Evolutionary conservation across 2,888 invertebrate species (phyloP), one percentile per base, ranked within the genome.

Genomic region (Odontothrips loti): DNA sequence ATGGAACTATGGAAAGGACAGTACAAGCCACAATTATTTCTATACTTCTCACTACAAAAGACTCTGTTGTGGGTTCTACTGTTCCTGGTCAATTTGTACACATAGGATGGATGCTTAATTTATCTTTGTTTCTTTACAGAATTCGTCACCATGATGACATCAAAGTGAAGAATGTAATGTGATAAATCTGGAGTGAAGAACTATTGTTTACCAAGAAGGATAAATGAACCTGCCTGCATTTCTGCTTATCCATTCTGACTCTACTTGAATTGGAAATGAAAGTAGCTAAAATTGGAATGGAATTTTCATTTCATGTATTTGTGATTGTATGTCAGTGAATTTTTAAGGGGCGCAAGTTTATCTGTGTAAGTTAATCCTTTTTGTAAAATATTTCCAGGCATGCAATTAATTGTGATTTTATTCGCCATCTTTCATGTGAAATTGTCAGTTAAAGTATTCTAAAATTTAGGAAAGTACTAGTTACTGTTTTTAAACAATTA

Each of bases 61-160:
- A 79, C n/a, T 51, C 75, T 29, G 34, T 27, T 79, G 68, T 79
- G 80, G 47, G 43, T 79, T 80, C n/a, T 79, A 27, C 12, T 81
- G 34, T 34, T 78, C 79, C 80, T 80, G 79, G n/a, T 79, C 79
- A 17, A 29, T 27, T 63, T 80, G 34, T 63, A 81, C 81, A 68
- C 79, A n/a, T n/a, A 63, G 29, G 29, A 80, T 78, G 79, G 47
- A 80, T 47, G 29, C 11, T 58, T 81, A 29, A 79, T 82, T 29
- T 83, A 47, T 85, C 85, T 84, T 84, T 86, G 86, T 87, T 87
- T 88, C 88, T 87, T 93, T 94, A 58, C 93, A 96, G 96, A 96
- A 93, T 96, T 96, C 92, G 96, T 96, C 93, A 96, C 96, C 92
- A 96, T 96, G 96, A 96, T 96, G 96, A 96, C 96, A 92, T 96